Percentiles rank a stretch among this genome's conserved stretches.
Conservation (phyloP, 2,888 invertebrate genomes). For the Antheraea yamamai region DNA sequence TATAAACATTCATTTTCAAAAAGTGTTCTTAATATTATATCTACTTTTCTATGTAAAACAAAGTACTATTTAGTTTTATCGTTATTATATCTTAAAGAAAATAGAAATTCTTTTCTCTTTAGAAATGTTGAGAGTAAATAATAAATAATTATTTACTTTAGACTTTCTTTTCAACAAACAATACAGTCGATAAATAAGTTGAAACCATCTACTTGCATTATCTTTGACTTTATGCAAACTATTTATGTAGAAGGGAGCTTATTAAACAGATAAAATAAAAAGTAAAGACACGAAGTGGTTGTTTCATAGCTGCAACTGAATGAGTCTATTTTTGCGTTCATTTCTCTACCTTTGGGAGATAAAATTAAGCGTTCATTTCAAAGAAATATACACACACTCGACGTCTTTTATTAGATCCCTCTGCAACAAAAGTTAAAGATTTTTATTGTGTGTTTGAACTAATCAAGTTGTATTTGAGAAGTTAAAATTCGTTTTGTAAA, state of each 20-base stretch:
- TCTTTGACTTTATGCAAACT: slow-evolving; percentile 8
- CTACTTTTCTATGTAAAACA: background rate
- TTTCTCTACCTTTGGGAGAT: slow-evolving; percentile 3
- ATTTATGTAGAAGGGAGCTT: background rate
- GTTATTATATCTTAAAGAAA: background rate
- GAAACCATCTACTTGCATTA: background rate
- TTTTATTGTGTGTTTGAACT: slow-evolving; percentile 15
- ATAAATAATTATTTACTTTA: background rate
- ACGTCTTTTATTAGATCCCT: slow-evolving; percentile 16
- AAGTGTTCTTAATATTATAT: background rate
- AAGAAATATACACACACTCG: slow-evolving; percentile 19
- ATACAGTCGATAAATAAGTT: background rate
- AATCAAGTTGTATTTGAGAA: background rate
- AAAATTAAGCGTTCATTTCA: slow-evolving; percentile 19
- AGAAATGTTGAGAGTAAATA: background rate
- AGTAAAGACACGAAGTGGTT: background rate
- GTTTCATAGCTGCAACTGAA: background rate
- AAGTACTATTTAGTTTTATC: background rate
- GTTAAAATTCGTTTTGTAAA: background rate
- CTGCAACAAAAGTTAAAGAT: slow-evolving; percentile 19
- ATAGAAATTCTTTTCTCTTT: background rate
- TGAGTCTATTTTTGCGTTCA: slow-evolving; percentile 12
- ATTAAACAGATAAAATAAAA: background rate
- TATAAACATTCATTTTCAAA: background rate
- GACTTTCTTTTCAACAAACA: background rate